Conservation (phyloP, 53 echinoderm and acorn worm genomes). For the Crossaster papposus region DNA sequence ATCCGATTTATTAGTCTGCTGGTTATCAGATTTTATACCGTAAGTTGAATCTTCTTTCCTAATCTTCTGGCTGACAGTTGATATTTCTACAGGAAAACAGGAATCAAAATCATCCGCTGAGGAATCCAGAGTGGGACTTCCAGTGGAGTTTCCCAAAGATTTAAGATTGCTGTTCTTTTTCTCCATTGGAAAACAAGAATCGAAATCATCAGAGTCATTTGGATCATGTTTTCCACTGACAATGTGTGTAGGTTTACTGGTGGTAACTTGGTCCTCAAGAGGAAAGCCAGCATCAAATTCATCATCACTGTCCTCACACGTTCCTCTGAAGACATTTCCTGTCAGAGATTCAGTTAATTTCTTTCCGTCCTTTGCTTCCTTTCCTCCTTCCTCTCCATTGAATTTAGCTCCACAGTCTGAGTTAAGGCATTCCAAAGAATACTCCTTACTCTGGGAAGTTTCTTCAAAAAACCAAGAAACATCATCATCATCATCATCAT, state of each 20-base stretch:
- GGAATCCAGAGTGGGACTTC: neutral
- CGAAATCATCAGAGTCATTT: neutral
- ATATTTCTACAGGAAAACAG: neutral
- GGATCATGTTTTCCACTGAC: neutral
- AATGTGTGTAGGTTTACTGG: too few relatives aligned
- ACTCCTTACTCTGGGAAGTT: neutral
- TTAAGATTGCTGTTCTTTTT: neutral
- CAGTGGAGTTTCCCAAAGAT: neutral
- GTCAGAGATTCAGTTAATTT: neutral
- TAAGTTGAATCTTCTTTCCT: neutral
- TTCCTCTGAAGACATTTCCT: neutral
- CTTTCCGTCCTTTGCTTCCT: too few relatives aligned
- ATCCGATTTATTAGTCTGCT: neutral
- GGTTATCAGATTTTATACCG: neutral
- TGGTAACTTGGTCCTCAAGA: neutral
- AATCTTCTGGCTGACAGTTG: neutral
- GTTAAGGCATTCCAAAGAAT: neutral
- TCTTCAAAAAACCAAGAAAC: slow-evolving; percentile 72
- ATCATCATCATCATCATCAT: slow-evolving; percentile 50
- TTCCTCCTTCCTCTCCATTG: neutral
- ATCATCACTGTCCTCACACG: slow-evolving; percentile 16
- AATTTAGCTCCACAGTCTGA: slow-evolving; percentile 2
- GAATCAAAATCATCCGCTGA: slow-evolving; percentile 19
- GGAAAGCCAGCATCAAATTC: slow-evolving; percentile 47
- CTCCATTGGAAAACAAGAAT: neutral